Percentiles rank a stretch among this genome's conserved stretches.
Conservation (phyloP, 2,113 vertebrate genomes). For the Bufo bufo region DNA sequence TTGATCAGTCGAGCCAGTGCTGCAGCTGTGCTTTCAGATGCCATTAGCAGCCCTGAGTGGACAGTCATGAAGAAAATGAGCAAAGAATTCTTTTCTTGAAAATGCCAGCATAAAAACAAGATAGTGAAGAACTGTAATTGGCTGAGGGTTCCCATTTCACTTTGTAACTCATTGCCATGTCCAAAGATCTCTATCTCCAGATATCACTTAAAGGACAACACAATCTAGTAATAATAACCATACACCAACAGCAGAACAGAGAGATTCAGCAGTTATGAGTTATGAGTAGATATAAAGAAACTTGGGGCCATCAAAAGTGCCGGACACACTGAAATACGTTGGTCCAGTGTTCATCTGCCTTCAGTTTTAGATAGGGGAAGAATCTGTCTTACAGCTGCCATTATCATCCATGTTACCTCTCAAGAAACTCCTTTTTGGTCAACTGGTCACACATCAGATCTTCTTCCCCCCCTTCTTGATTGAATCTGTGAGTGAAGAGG, state of each 20-base stretch:
- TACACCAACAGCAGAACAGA: not conserved
- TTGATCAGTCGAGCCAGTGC: not conserved
- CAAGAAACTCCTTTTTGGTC: too few relatives aligned
- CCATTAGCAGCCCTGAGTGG: not conserved
- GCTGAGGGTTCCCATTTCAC: not conserved
- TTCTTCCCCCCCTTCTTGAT: too few relatives aligned
- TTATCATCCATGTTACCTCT: too few relatives aligned
- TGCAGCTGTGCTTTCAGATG: not conserved
- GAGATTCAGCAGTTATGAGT: not conserved
- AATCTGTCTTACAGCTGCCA: too few relatives aligned
- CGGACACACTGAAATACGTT: too few relatives aligned
- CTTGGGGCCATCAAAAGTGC: not conserved
- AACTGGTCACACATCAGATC: too few relatives aligned
- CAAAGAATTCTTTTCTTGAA: not conserved
- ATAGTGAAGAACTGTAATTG: not conserved
- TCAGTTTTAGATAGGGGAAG: too few relatives aligned
- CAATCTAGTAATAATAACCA: too few relatives aligned
- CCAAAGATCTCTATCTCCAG: not conserved
- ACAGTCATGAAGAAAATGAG: constrained; percentile 1
- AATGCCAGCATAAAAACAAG: not conserved
- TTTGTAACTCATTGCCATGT: not conserved
- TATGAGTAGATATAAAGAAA: not conserved
- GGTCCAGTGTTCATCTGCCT: too few relatives aligned
- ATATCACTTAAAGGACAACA: not conserved
- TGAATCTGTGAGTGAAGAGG: too few relatives aligned